Conservation (phyloP, 2,797 vertebrate genomes). For the Hafferia zeledoni region DNA sequence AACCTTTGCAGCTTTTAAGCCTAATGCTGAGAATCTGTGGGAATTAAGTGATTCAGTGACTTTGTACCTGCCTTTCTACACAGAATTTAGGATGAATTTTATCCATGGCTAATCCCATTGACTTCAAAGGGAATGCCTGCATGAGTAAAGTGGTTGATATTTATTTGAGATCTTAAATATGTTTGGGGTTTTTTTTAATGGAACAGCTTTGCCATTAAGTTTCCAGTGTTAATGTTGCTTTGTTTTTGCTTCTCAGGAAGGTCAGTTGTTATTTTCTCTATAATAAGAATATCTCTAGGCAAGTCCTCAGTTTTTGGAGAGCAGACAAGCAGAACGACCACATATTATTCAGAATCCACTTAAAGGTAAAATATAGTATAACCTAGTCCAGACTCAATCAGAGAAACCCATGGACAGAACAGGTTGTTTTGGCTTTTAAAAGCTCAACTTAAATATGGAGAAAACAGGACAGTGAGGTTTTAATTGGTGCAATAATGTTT, state of each 20-base stretch:
- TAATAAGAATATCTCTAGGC: background rate
- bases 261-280: background rate
- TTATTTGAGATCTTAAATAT: constrained; percentile 36
- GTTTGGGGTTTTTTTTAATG: background rate
- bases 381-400: background rate
- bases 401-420: background rate
- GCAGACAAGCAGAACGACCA: background rate
- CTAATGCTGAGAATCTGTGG: background rate
- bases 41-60: background rate
- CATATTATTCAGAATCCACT: background rate
- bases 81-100: constrained; percentile 46
- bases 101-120: constrained; percentile 51
- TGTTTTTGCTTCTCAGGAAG: background rate
- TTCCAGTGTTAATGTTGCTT: background rate
- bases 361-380: background rate
- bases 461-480: background rate
- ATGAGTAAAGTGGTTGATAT: background rate
- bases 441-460: background rate
- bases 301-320: background rate
- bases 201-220: background rate
- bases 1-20: constrained; percentile 18
- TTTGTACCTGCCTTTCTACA: constrained; percentile 43
- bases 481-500: background rate
- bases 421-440: background rate
- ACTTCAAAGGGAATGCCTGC: constrained; percentile 52